phyloP scores from a whole-genome alignment of 2,888 invertebrate species.

The Drosophila pseudotakahashii region DNA sequence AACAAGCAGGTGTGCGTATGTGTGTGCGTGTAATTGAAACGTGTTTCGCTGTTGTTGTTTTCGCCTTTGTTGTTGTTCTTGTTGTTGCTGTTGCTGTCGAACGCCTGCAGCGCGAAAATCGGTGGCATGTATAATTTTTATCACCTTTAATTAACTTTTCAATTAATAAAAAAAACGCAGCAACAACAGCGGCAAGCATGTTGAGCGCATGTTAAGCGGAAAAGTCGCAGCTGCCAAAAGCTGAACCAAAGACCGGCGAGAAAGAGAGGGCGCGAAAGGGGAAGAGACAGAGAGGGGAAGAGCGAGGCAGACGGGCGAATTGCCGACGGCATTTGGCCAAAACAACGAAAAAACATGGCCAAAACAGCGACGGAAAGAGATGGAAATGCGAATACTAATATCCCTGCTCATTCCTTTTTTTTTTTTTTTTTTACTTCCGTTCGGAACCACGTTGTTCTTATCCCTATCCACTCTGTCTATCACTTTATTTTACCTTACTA shows the following conservation, averaged over 20 bases:
- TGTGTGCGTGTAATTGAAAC: conserved; percentile 65
- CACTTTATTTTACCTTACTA: neutral
- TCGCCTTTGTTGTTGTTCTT: conserved; percentile 37
- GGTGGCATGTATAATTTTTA: conserved; percentile 83
- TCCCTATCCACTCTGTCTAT: neutral
- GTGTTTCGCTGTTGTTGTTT: conserved; percentile 51
- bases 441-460: conserved; percentile 3
- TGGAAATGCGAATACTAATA: neutral
- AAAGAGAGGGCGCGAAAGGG: neutral
- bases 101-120: conserved; percentile 81
- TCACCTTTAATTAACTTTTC: conserved; percentile 83
- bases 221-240: conserved; percentile 55
- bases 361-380: conserved; percentile 1
- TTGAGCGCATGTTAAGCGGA: conserved; percentile 46
- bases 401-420: neutral
- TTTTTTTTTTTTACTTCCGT: neutral
- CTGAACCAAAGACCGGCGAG: conserved; percentile 1
- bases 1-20: conserved; percentile 26
- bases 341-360: conserved; percentile 8
- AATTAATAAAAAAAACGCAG: conserved; percentile 80
- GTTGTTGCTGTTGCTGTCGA: conserved; percentile 48
- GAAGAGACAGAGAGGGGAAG: neutral
- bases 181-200: conserved; percentile 44
- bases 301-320: conserved; percentile 29
- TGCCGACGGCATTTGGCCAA: conserved; percentile 66